A percentile compares a stretch with the other conserved stretches of the same genome.
Evolutionary conservation across 2,888 invertebrate genomes (phyloP).

Genomic region (Pteria penguin): DNA sequence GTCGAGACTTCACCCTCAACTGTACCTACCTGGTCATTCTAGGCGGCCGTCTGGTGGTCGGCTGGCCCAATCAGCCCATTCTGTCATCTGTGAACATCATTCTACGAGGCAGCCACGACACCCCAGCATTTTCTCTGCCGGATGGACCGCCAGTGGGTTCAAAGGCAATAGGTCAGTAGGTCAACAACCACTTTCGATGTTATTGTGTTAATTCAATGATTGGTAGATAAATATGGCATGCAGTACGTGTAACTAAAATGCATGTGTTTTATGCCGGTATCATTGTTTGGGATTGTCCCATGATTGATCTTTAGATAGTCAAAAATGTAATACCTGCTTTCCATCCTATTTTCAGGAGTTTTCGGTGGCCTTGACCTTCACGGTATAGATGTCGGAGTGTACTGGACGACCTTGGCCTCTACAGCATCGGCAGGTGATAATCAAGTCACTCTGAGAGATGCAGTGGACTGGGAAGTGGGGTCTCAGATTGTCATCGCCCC

Average conservation of each 20-base stretch:
- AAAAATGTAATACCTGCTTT: neutral
- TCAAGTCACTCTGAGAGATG: slow-evolving; percentile 55
- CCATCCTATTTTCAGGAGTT: slow-evolving; percentile 52
- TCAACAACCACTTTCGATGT: too few species aligned
- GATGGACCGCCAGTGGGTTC: slow-evolving; percentile 48
- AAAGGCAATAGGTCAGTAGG: slow-evolving; percentile 61
- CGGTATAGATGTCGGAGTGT: slow-evolving; percentile 58
- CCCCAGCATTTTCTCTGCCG: slow-evolving; percentile 35
- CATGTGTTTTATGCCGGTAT: too few species aligned
- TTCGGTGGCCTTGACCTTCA: slow-evolving; percentile 74
- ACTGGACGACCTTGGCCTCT: slow-evolving; percentile 62
- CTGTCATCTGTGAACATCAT: slow-evolving; percentile 44
- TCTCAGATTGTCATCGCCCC: slow-evolving; percentile 68
- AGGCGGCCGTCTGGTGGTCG: slow-evolving; percentile 59
- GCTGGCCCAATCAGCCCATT: slow-evolving; percentile 54
- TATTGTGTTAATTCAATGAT: too few species aligned
- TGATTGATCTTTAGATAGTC: neutral
- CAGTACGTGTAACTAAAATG: too few species aligned
- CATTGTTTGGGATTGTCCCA: too few species aligned
- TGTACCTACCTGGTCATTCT: slow-evolving; percentile 48
- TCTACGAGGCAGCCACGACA: slow-evolving; percentile 46
- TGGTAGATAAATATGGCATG: too few species aligned
- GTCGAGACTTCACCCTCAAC: slow-evolving; percentile 27
- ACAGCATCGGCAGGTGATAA: slow-evolving; percentile 58
- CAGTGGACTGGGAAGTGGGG: slow-evolving; percentile 65